These are phyloP conservation scores for Drosophila parthenogenetica DNA, from an alignment of 2,888 invertebrate genomes.

Conservation along the genomic window DNA sequence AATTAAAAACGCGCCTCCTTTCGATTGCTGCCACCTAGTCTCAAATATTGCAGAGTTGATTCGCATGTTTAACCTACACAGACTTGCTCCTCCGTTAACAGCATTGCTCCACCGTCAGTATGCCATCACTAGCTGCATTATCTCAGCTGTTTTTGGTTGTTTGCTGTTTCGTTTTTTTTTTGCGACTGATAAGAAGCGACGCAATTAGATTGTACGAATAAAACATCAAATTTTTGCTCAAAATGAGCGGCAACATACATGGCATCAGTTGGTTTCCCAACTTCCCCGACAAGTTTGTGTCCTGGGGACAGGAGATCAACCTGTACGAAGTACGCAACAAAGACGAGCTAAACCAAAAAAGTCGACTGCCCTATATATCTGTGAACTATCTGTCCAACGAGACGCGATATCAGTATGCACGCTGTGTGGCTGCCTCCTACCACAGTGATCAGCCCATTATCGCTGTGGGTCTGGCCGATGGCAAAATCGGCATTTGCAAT, in stretches of 20 bases:
- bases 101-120: neutral
- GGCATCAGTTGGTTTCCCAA: slow-evolving; percentile 96
- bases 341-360: slow-evolving; percentile 53
- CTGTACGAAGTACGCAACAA: slow-evolving; percentile 90
- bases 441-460: slow-evolving; percentile 92
- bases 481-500: slow-evolving; percentile 93
- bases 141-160: slow-evolving; percentile 49
- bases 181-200: slow-evolving; percentile 71
- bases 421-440: slow-evolving; percentile 95
- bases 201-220: slow-evolving; percentile 51
- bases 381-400: slow-evolving; percentile 82
- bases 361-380: slow-evolving; percentile 78
- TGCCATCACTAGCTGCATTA: slow-evolving; percentile 39
- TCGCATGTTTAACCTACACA: neutral
- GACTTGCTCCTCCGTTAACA: slow-evolving; percentile 7
- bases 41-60: neutral
- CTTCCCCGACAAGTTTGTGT: slow-evolving; percentile 91
- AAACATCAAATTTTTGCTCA: slow-evolving; percentile 35
- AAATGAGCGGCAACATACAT: slow-evolving; percentile 88
- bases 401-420: slow-evolving; percentile 89
- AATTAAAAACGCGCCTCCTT: too few species aligned
- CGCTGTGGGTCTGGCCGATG: slow-evolving; percentile 95
- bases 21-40: neutral
- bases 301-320: slow-evolving; percentile 95
- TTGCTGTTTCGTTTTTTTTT: slow-evolving; percentile 41